Conservation (phyloP, 2,888 invertebrate genomes). For the Drosophila nigricruria region DNA sequence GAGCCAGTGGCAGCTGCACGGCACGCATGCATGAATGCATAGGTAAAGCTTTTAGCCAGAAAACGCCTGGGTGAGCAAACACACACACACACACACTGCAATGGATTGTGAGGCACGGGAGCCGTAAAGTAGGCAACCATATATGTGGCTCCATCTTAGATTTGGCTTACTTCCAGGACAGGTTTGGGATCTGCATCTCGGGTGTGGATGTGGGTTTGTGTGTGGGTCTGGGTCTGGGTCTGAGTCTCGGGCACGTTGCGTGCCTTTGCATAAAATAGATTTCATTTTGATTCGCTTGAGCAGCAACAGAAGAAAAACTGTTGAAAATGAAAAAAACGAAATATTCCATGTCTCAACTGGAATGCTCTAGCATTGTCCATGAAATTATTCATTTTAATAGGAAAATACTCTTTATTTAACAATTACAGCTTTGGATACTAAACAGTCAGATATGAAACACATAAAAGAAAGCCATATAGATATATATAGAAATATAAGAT, state of each 20-base stretch:
- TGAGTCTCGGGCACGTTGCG: constrained; percentile 45
- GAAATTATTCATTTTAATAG: neutral
- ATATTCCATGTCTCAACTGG: constrained; percentile 21
- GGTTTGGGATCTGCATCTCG: constrained; percentile 6
- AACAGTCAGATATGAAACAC: too few species aligned
- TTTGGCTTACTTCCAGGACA: constrained; percentile 57
- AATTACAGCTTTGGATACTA: too few species aligned
- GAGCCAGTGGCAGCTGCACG: constrained; percentile 51
- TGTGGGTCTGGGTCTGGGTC: neutral
- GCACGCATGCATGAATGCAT: constrained; percentile 77
- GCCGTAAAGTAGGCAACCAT: constrained; percentile 50
- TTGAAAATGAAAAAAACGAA: constrained; percentile 24
- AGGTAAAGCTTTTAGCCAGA: constrained; percentile 73
- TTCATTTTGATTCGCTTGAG: constrained; percentile 71
- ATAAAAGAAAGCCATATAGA: too few species aligned
- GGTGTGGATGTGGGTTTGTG: neutral
- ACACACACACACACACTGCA: constrained; percentile 17
- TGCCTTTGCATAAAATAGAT: constrained; percentile 79
- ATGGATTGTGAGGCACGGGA: constrained; percentile 43
- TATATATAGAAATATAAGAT: too few species aligned
- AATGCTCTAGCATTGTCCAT: constrained; percentile 35
- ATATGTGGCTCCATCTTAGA: constrained; percentile 53
- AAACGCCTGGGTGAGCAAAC: constrained; percentile 53
- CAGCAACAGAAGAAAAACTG: constrained; percentile 42
- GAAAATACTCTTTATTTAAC: neutral